Evolutionary conservation across 2,113 vertebrate species (phyloP), one percentile per base, ranked within the genome.

Genomic region (Rhipidura dahli): DNA sequence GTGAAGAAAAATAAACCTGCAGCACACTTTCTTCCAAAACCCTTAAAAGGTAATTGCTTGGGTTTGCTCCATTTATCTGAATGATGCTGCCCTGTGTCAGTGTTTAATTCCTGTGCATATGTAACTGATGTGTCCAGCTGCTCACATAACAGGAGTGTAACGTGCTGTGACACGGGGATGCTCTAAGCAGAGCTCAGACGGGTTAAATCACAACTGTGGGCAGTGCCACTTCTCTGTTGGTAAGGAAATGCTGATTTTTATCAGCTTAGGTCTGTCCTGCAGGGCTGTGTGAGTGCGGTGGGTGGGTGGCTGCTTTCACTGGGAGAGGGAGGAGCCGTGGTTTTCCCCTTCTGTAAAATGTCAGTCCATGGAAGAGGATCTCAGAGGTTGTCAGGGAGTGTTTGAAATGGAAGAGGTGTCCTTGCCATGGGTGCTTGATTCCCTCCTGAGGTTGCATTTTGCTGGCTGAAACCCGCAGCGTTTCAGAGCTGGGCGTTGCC

Each of bases 1-100:
- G 99, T 99, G 91, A 99, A 99, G 98, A 99, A 99, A 97, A 99
- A 99, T 83, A 99, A 99, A 96, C 99, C 99, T 91, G 99, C 99
- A 79, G 99, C 99, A 91, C 99, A 99, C 96, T 99, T 99, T 97
- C 99, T 99, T 94, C 99, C 99, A 97, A 99, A 99, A 98, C 99
- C 99, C 96, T 98, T 99, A 83, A 99, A 99, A 99, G 99, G 99
- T 99, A 98, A 97, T 79, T 39, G 24, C 59, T 49, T 84, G 45
- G 27, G 35, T 86, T 64, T 78, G 27, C 30, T 61, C 47, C 24
- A 2, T 39, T 47, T 33, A 10, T 44, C 28, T 89, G 75, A 63
- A n/a, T 54, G 33, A 31, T 12, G 1, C 47, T 66, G 27, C 15
- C 49, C 31, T 30, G 11, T 82, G 68, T 70, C 51, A 49, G 61